Conservation (phyloP, 2,888 invertebrate genomes). For the Pocota personata region DNA sequence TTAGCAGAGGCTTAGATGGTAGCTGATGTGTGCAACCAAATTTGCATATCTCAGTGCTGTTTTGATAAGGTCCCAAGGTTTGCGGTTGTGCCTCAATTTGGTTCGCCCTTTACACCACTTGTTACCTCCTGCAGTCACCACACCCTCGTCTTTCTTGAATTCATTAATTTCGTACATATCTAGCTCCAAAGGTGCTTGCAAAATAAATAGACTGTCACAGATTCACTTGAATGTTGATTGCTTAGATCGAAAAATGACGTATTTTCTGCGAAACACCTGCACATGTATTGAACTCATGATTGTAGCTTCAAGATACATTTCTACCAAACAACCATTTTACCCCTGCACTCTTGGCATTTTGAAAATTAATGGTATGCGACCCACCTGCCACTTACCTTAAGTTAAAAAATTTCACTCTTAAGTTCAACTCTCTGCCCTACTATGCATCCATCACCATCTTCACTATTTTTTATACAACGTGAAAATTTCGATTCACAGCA, state of each 20-base stretch:
- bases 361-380: constrained; percentile 29
- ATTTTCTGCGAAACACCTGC: not conserved
- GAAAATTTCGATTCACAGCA: constrained; percentile 29
- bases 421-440: not conserved
- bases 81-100: too few species aligned
- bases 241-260: not conserved
- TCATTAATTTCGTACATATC: too few species aligned
- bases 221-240: not conserved
- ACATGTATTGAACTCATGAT: not conserved
- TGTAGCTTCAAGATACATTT: not conserved
- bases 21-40: too few species aligned
- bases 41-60: too few species aligned
- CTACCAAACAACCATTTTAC: not conserved
- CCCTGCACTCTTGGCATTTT: not conserved
- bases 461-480: not conserved
- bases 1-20: too few species aligned
- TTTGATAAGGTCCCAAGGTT: too few species aligned
- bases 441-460: constrained; percentile 8
- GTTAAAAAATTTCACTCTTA: not conserved
- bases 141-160: too few species aligned
- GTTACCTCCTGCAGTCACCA: too few species aligned
- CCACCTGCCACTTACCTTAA: constrained; percentile 14
- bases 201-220: constrained; percentile 6
- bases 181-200: not conserved
- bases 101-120: too few species aligned